These are phyloP conservation scores for Hipparchia semele DNA, from an alignment of 2,888 invertebrate genomes.

Conservation along the genomic window DNA sequence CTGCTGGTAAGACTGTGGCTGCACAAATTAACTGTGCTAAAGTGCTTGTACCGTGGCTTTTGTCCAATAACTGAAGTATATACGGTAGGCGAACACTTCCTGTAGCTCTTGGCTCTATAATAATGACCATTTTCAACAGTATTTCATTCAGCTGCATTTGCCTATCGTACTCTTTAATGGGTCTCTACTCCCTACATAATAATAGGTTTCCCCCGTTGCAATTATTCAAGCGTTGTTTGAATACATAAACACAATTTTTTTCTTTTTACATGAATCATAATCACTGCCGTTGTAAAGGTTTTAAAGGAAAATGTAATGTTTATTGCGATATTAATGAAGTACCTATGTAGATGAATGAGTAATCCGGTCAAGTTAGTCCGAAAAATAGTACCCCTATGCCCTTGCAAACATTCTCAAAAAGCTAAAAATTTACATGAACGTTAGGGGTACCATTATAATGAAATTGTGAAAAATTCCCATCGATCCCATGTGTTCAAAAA, in stretches of 20 bases:
- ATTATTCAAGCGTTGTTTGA: constrained; percentile 34
- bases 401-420: no score
- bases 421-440: no score
- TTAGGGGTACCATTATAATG: no score
- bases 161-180: constrained; percentile 32
- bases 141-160: constrained; percentile 9
- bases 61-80: constrained; percentile 33
- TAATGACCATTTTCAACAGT: constrained; percentile 25
- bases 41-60: constrained; percentile 29
- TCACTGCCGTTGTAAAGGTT: constrained; percentile 1
- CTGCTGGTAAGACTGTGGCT: constrained; percentile 25
- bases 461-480: no score
- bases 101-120: constrained; percentile 1
- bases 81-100: constrained; percentile 22
- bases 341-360: no score
- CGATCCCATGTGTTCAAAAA: no score
- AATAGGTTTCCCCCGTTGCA: constrained; percentile 35
- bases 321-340: background rate
- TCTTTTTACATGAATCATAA: constrained; percentile 22
- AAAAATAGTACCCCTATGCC: no score
- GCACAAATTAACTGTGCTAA: constrained; percentile 33
- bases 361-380: no score
- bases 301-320: constrained; percentile 5
- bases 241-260: constrained; percentile 27
- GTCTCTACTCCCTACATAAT: constrained; percentile 26